Conservation (phyloP, 2,113 vertebrate species). For the Phalacrocorax pelagicus region DNA sequence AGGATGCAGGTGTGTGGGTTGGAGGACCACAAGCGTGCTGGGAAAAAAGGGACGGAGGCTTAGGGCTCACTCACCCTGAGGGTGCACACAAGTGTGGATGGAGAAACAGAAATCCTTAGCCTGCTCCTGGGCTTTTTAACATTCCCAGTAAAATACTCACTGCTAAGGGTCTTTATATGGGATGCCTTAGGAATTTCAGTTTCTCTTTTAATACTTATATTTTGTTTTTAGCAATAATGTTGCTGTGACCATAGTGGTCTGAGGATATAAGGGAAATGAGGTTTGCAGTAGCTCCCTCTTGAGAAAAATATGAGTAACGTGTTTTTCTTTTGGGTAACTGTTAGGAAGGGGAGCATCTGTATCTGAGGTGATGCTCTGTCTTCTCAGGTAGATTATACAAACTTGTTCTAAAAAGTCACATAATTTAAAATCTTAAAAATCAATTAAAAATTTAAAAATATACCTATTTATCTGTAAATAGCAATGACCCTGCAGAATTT, state of each 20-base stretch:
- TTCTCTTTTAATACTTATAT: background rate
- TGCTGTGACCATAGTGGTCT: background rate
- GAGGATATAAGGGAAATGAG: background rate
- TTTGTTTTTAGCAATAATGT: background rate
- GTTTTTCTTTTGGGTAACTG: background rate
- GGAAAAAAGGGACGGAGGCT: background rate
- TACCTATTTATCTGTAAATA: background rate
- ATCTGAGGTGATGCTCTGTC: background rate
- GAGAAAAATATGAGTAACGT: background rate
- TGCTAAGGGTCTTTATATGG: background rate
- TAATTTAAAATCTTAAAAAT: slow-evolving; percentile 32
- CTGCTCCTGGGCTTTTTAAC: background rate
- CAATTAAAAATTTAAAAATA: slow-evolving; percentile 53
- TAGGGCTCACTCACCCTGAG: background rate
- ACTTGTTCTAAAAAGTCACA: slow-evolving; percentile 13
- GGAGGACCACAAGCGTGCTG: background rate
- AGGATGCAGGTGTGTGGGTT: rapidly evolving
- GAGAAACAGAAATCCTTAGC: slow-evolving; percentile 3
- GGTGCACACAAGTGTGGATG: background rate
- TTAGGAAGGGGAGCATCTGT: background rate
- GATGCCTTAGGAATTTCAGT: background rate
- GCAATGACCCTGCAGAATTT: background rate
- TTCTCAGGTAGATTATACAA: slow-evolving; percentile 11
- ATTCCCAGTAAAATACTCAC: background rate
- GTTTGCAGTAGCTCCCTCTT: background rate